These are phyloP conservation scores for Brienomyrus longianalis DNA, from an alignment of 2,113 vertebrate species.

Conservation along the genomic window DNA sequence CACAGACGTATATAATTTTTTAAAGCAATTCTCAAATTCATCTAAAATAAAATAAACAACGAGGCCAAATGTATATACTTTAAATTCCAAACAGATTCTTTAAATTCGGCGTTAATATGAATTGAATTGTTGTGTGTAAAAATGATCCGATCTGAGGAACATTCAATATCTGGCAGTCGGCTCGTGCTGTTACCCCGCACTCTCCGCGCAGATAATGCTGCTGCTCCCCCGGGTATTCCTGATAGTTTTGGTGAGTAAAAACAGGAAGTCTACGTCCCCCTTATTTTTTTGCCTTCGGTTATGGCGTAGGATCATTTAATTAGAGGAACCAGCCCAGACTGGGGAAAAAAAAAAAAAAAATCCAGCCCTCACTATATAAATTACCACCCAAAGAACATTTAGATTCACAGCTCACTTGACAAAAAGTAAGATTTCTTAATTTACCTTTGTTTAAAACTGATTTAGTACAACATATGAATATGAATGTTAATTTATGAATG, in stretches of 20 bases:
- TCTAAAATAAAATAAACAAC: neutral
- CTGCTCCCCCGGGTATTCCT: constrained; percentile 4
- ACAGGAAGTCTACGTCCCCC: constrained; percentile 2
- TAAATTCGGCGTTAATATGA: neutral
- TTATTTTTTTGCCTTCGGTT: constrained; percentile 15
- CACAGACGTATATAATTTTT: neutral
- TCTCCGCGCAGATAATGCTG: constrained; percentile 14
- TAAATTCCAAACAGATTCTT: neutral
- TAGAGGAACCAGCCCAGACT: constrained; percentile 11
- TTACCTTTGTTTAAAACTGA: neutral
- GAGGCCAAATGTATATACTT: neutral
- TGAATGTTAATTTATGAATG: neutral
- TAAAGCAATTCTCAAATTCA: neutral
- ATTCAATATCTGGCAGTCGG: constrained; percentile 45
- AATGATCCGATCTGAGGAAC: constrained; percentile 5
- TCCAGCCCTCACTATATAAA: constrained; percentile 18
- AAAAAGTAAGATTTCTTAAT: constrained; percentile 10
- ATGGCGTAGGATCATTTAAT: constrained; percentile 20
- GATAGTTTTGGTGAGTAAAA: constrained; percentile 10
- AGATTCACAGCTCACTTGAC: neutral
- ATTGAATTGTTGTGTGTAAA: neutral
- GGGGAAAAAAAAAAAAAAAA: neutral
- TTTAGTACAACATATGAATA: neutral
- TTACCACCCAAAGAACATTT: neutral
- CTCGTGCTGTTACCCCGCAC: neutral